Percentiles rank a stretch among this genome's conserved stretches.
These are phyloP conservation scores for Craseonycteris thonglongyai DNA, from an alignment of 2,113 vertebrate genomes.

Conservation along the genomic window DNA sequence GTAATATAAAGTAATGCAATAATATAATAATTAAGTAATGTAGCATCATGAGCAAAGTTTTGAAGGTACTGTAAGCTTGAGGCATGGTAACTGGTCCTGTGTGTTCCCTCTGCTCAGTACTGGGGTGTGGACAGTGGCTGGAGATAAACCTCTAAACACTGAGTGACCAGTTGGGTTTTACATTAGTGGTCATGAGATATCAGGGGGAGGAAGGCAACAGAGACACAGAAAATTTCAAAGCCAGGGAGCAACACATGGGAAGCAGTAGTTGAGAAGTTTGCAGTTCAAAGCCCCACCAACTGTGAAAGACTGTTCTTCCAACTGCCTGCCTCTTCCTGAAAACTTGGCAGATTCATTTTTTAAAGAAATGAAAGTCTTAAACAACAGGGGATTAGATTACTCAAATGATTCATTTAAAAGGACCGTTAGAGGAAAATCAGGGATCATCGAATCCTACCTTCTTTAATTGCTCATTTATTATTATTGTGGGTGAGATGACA, in stretches of 20 bases:
- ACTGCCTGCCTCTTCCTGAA: background rate
- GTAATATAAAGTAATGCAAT: too few relatives aligned
- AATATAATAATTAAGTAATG: too few relatives aligned
- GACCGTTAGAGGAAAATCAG: slow-evolving; percentile 42
- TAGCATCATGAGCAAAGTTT: background rate
- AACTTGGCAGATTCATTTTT: slow-evolving; percentile 4
- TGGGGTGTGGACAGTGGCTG: background rate
- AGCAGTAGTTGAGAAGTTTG: slow-evolving; percentile 12
- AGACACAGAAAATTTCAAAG: background rate
- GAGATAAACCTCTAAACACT: background rate
- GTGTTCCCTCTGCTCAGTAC: accelerated
- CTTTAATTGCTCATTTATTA: slow-evolving; percentile 73
- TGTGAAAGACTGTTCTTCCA: slow-evolving; percentile 41
- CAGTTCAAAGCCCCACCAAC: background rate
- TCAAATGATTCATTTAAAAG: slow-evolving; percentile 62
- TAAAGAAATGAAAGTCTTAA: background rate
- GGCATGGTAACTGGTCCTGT: background rate
- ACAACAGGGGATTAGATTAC: slow-evolving; percentile 56
- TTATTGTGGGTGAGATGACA: slow-evolving; percentile 63
- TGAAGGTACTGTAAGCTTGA: background rate
- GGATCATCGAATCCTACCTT: slow-evolving; percentile 43
- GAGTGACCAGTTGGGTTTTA: background rate
- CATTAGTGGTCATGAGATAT: background rate
- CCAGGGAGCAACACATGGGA: background rate
- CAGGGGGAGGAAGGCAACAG: background rate